Base-by-base conservation (phyloP, 2,888 invertebrate species). In the Sesia bembeciformis region DNA sequence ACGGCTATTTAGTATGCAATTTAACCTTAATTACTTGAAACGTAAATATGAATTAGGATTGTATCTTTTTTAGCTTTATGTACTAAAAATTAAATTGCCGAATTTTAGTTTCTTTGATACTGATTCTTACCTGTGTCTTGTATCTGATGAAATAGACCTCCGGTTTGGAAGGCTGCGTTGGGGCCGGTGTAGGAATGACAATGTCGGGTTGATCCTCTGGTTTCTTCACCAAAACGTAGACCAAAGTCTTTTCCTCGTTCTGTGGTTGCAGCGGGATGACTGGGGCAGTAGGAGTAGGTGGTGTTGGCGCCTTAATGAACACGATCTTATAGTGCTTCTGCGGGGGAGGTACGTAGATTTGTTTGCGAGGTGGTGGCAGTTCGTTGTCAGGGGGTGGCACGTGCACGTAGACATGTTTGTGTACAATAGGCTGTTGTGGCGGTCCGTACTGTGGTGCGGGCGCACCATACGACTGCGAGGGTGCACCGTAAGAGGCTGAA, bases 81-180 rank as follows among this genome's bases (percentile, higher is more conserved):
- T 23, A 23, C 23, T 23, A 23, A 23, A 23, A 23, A 23, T 23
- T 23, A 23, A 23, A 23, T 23, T 23, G 23, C 23, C 23, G 23
- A 23, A 23, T 23, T 23, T 23, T 23, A 23, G 23, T 23, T 23
- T 23, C 23, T 1, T 23, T 23, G 23, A 23, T 23, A 23, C 23
- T 23, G 23, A 23, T 50, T 3, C 38, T 38, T 83, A 94, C 94
- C 93, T 94, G 94, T 53, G 94, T 94, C 87, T 95, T 95, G 88
- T 96, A 96, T 89, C 95, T 93, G 90, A 96, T 96, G 91, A 96
- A 96, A 91, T 95, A 96, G 54, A 96, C 96, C 89, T 96, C 96
- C 4, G 96, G 96, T 79, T 96, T 96, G 90, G 94, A 93, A 52
- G 96, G 96, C 73, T 95, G 95, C 43, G 96, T 96, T 50, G 96